Evolutionary conservation across 2,113 vertebrate species (phyloP).

Genomic region (Perca fluviatilis): DNA sequence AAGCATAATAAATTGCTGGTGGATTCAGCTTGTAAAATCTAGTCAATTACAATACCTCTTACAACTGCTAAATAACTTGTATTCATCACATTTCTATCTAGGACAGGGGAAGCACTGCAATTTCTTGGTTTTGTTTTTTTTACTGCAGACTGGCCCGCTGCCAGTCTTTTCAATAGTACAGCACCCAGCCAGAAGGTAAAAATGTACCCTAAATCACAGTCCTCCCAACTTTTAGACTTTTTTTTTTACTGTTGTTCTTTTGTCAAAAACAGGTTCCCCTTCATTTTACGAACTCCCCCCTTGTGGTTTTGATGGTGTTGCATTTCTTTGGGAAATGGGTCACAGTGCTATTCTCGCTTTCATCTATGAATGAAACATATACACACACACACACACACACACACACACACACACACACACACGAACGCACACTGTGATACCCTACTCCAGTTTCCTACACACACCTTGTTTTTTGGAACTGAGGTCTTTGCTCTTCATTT

Average conservation of each 20-base stretch:
- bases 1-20: constrained; percentile 20
- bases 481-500: constrained; percentile 3
- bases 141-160: not conserved
- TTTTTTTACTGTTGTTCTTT: not conserved
- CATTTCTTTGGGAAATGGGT: constrained; percentile 65
- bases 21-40: not conserved
- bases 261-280: not conserved
- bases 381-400: constrained; percentile 1
- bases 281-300: not conserved
- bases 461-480: constrained; percentile 5
- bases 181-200: not conserved
- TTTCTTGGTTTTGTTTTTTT: not conserved
- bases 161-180: not conserved
- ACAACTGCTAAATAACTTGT: not conserved
- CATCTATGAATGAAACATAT: constrained; percentile 25
- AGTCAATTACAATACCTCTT: not conserved
- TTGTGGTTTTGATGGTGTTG: constrained; percentile 39
- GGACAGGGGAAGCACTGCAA: not conserved
- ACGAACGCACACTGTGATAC: not conserved
- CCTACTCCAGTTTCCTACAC: constrained; percentile 38
- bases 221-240: not conserved
- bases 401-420: constrained; percentile 2
- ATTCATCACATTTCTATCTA: not conserved
- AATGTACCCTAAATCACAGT: constrained; percentile 11
- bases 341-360: constrained; percentile 40